Evolutionary conservation across 1,140 invertebrate species (phyloP).

Genomic region (Drosophila pallidifrons): DNA sequence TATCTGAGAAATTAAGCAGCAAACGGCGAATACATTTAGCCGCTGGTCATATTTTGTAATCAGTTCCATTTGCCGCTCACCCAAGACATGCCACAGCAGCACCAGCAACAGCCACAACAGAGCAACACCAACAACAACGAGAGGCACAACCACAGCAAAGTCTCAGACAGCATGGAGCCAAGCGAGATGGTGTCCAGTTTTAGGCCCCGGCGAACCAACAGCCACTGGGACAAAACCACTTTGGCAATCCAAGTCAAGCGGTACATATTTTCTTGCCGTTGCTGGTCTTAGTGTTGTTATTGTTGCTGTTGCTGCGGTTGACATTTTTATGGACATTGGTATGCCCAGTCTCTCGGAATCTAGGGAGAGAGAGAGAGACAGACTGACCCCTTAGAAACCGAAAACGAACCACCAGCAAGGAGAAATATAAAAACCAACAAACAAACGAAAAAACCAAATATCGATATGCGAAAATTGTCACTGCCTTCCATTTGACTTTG

Average conservation of each 20-base stretch:
- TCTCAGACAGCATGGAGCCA: slow-evolving; percentile 57
- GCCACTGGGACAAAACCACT: slow-evolving; percentile 36
- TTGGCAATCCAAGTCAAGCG: slow-evolving; percentile 49
- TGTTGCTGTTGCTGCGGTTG: slow-evolving; percentile 51
- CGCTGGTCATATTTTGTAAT: slow-evolving; percentile 82
- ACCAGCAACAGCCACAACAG: slow-evolving; percentile 22
- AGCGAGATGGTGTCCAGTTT: slow-evolving; percentile 42
- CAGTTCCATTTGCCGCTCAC: slow-evolving; percentile 83
- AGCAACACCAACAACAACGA: slow-evolving; percentile 45
- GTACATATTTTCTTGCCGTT: slow-evolving; percentile 22
- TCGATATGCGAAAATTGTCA: slow-evolving; percentile 51
- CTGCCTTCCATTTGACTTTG: slow-evolving; percentile 44
- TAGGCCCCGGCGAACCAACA: slow-evolving; percentile 23
- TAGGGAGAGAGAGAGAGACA: not conserved
- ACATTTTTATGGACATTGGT: slow-evolving; percentile 69
- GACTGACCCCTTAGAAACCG: slow-evolving; percentile 9
- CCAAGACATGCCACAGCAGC: slow-evolving; percentile 80
- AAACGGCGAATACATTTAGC: slow-evolving; percentile 81
- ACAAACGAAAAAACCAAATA: slow-evolving; percentile 4
- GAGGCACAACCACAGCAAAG: slow-evolving; percentile 62
- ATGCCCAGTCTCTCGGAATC: slow-evolving; percentile 29
- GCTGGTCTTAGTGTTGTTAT: slow-evolving; percentile 2
- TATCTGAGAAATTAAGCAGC: slow-evolving; percentile 81
- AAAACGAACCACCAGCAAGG: slow-evolving; percentile 5
- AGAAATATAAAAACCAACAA: not conserved